phyloP scores from a whole-genome alignment of 1,140 invertebrate genomes.

The Drosophila pseudoananassae region DNA sequence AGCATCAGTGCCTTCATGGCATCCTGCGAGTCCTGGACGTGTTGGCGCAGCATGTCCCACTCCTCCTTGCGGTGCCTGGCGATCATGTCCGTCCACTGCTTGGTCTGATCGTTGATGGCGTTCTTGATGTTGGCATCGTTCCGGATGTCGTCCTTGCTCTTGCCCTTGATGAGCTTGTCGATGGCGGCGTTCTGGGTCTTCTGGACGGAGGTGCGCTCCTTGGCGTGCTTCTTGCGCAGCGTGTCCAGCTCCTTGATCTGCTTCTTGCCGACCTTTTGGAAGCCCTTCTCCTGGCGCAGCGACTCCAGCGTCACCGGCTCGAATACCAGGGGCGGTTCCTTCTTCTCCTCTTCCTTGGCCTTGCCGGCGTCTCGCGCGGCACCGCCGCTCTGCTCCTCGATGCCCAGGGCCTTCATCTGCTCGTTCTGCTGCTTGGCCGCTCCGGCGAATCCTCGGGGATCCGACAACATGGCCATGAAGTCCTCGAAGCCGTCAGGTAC shows the following conservation, averaged over 20 bases:
- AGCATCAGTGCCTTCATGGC: constrained; percentile 94
- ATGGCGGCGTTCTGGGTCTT: constrained; percentile 97
- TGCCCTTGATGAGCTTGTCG: constrained; percentile 97
- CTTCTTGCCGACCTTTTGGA: constrained; percentile 97
- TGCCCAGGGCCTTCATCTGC: constrained; percentile 97
- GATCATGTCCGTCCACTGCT: constrained; percentile 96
- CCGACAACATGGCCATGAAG: constrained; percentile 98
- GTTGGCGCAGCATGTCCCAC: constrained; percentile 92
- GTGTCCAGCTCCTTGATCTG: constrained; percentile 98
- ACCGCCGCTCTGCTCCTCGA: constrained; percentile 90
- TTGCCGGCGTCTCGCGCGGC: constrained; percentile 84
- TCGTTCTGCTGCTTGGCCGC: constrained; percentile 94
- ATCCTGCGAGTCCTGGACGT: constrained; percentile 94
- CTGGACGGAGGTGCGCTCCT: constrained; percentile 95
- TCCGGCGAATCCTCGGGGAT: constrained; percentile 96
- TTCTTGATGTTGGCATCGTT: constrained; percentile 92
- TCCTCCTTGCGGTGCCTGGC: constrained; percentile 96
- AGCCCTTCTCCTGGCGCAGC: constrained; percentile 96
- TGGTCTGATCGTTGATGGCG: constrained; percentile 94
- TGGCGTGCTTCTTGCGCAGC: constrained; percentile 96
- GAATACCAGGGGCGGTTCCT: constrained; percentile 90
- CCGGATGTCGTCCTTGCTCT: constrained; percentile 92
- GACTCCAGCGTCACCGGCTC: constrained; percentile 96
- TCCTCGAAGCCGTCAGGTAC: constrained; percentile 99
- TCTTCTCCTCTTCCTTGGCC: constrained; percentile 89